phyloP scores from a whole-genome alignment of 2,113 vertebrate genomes.

The Callopanchax toddi region DNA sequence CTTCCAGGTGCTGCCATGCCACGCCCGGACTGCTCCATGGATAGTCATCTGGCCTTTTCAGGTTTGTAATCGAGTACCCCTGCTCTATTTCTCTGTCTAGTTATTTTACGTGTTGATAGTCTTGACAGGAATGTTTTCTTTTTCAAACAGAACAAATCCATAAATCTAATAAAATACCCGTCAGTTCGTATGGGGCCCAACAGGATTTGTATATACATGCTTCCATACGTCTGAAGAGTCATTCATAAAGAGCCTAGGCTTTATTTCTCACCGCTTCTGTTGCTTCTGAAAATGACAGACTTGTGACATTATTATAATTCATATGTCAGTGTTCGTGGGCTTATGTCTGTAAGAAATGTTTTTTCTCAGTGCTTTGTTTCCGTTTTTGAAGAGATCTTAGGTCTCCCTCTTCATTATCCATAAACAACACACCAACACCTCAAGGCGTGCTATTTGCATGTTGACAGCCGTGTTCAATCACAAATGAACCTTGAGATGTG shows the following conservation, averaged over 20 bases:
- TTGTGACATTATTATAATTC: neutral
- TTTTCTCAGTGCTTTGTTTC: constrained; percentile 9
- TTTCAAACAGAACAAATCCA: too few species aligned
- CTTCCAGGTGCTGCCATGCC: too few species aligned
- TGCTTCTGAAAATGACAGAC: neutral
- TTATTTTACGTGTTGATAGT: too few species aligned
- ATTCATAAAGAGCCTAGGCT: neutral
- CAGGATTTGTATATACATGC: too few species aligned
- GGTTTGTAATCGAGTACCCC: too few species aligned
- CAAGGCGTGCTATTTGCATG: constrained; percentile 34
- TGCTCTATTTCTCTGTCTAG: too few species aligned
- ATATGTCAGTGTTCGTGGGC: neutral
- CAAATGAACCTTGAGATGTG: constrained; percentile 26
- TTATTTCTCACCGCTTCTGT: neutral
- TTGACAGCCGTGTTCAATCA: constrained; percentile 35
- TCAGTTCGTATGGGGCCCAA: too few species aligned
- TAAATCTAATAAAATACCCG: too few species aligned
- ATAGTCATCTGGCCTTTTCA: too few species aligned
- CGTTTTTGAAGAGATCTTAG: constrained; percentile 3
- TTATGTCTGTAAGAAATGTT: constrained; percentile 11
- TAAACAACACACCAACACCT: constrained; percentile 13
- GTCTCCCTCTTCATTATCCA: constrained; percentile 7
- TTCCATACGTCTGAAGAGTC: too few species aligned
- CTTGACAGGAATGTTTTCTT: too few species aligned
- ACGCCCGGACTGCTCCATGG: too few species aligned